Evolutionary conservation across 1,140 invertebrate species (phyloP).

Genomic region (Zaprionus ornatus): DNA sequence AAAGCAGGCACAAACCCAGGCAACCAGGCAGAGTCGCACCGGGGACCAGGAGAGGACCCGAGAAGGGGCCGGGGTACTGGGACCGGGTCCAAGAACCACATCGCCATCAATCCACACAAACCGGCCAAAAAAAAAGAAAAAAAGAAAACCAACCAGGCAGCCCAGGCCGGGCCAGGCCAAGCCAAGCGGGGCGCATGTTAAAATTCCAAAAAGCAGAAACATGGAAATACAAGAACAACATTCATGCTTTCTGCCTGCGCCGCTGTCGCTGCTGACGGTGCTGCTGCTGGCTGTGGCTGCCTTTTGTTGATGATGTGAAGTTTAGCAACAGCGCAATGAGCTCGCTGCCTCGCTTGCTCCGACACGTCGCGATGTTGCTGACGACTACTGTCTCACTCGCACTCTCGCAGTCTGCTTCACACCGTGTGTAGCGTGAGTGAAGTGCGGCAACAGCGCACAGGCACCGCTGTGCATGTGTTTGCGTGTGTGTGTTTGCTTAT

Average conservation of each 20-base stretch:
- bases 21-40: constrained; percentile 14
- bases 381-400: constrained; percentile 2
- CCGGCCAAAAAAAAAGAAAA: constrained; percentile 30
- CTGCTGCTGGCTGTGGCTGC: constrained; percentile 1
- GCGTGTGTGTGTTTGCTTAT: constrained; percentile 66
- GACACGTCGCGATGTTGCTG: not conserved
- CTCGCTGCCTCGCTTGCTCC: constrained; percentile 9
- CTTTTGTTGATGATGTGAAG: constrained; percentile 50
- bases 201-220: constrained; percentile 72
- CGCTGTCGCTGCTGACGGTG: constrained; percentile 28
- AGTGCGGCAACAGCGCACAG: constrained; percentile 58
- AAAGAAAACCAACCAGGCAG: constrained; percentile 28
- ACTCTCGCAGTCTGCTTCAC: constrained; percentile 29
- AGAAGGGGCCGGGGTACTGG: constrained; percentile 5
- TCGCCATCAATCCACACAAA: constrained; percentile 48
- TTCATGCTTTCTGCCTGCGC: constrained; percentile 41
- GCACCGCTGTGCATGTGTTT: constrained; percentile 1
- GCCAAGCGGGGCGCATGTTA: constrained; percentile 69
- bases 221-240: constrained; percentile 79
- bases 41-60: not conserved
- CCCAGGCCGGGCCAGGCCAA: constrained; percentile 41
- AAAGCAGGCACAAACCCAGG: constrained; percentile 35
- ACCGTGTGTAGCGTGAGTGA: constrained; percentile 39
- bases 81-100: constrained; percentile 44
- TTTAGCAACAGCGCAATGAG: constrained; percentile 32